Evolutionary conservation across 2,797 vertebrate genomes (phyloP).

Genomic region (Chaetophractus vellerosus): DNA sequence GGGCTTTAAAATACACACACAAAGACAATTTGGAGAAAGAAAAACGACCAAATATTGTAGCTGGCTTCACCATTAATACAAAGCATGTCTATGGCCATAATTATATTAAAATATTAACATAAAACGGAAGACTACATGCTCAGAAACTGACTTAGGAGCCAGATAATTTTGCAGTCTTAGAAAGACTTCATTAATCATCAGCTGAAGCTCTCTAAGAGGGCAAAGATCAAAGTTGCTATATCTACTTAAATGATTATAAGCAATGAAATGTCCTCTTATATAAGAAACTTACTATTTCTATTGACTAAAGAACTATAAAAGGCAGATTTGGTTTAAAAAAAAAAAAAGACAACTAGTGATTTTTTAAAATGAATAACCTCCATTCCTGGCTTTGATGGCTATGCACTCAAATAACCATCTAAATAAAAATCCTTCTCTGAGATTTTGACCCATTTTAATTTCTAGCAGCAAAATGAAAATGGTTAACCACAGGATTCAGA

Average conservation of each 20-base stretch:
- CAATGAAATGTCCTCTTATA: background rate
- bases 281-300: background rate
- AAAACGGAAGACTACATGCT: slow-evolving; percentile 5
- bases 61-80: background rate
- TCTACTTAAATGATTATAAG: slow-evolving; percentile 42
- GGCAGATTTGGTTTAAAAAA: background rate
- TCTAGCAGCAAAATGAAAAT: slow-evolving; percentile 37
- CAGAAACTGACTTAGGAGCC: slow-evolving; percentile 17
- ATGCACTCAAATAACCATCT: background rate
- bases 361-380: slow-evolving; percentile 24
- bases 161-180: slow-evolving; percentile 1
- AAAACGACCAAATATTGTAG: background rate
- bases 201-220: background rate
- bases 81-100: background rate
- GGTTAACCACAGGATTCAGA: background rate
- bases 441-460: slow-evolving; percentile 27
- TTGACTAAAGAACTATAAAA: slow-evolving; percentile 40
- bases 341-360: background rate
- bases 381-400: slow-evolving; percentile 10
- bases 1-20: background rate
- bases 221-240: background rate
- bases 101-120: slow-evolving; percentile 31
- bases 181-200: background rate
- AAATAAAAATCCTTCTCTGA: background rate
- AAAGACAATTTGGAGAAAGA: background rate